A percentile compares a stretch with the other conserved stretches of the same genome.
phyloP scores from a whole-genome alignment of 2,113 vertebrate species.

The Tor tambroides region DNA sequence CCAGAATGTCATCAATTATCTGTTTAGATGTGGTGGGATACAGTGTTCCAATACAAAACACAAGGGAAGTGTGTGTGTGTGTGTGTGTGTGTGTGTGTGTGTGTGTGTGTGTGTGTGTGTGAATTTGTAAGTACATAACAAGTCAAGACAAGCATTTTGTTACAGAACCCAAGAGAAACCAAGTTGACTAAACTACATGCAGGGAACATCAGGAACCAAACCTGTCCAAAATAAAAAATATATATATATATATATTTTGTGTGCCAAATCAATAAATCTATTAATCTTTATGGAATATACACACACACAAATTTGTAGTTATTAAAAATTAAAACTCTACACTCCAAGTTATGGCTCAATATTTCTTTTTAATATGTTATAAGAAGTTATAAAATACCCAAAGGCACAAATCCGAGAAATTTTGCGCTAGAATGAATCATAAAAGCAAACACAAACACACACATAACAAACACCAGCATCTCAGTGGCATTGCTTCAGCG shows the following conservation, averaged over 20 bases:
- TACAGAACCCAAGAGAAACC: background rate
- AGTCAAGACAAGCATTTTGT: background rate
- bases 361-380: background rate
- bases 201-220: background rate
- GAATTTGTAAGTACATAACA: background rate
- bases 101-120: background rate
- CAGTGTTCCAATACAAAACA: background rate
- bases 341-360: background rate
- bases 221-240: no score
- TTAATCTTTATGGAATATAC: background rate
- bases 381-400: slow-evolving; percentile 1
- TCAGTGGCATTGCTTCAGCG: background rate
- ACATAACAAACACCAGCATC: background rate
- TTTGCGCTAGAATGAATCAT: background rate
- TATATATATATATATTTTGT: no score
- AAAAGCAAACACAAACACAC: slow-evolving; percentile 4
- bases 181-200: background rate
- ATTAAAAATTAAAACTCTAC: background rate
- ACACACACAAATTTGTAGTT: background rate
- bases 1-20: background rate
- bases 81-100: no score
- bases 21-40: background rate
- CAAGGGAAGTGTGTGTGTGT: background rate
- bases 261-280: background rate
- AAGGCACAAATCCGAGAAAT: background rate